Evolutionary conservation across 2,888 invertebrate genomes (phyloP), one percentile per base, ranked within the genome.

Genomic region (Oeneis ivallda): DNA sequence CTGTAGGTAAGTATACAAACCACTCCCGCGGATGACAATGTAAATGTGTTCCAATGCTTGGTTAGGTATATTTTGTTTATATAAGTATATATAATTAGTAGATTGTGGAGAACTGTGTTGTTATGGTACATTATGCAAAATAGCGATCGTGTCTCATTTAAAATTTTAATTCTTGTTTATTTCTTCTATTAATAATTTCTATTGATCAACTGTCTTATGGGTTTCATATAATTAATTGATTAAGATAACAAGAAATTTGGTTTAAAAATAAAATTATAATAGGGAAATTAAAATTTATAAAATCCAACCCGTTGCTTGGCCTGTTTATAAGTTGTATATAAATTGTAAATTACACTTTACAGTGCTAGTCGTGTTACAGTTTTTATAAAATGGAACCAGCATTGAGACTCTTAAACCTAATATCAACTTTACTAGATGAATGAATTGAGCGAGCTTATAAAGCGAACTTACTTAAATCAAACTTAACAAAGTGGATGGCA

Each of bases 401-500:
- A 75, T 72, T 71, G 74, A 74, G 76, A 74, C 77, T 70, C 80
- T 81, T 87, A 81, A 79, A 79, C 79, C 87, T 89, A 86, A 81
- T 79, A 81, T 83, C 83, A 85, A 82, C 79, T 82, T 82, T 79
- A 84, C 86, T 87, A 88, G 83, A 80, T 85, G 85, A 87, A 88
- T 87, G 87, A 86, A 88, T 92, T 92, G 91, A 92, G 91, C 91
- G 87, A 89, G 84, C 89, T 89, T 90, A 89, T 81, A 84, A 81
- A 86, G 86, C 86, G 80, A 88, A 85, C 88, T 90, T 88, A 89
- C 77, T 79, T 82, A 84, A 83, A 86, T 82, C 90, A 90, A 92
- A 90, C 91, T 92, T 90, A 92, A 91, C 91, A 90, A 91, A 90
- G 87, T 91, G 91, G 91, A 92, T 92, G 92, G 92, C 92, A 92